Evolutionary conservation across 1,140 invertebrate species (phyloP).

Genomic region (Luehdorfia chinensis): DNA sequence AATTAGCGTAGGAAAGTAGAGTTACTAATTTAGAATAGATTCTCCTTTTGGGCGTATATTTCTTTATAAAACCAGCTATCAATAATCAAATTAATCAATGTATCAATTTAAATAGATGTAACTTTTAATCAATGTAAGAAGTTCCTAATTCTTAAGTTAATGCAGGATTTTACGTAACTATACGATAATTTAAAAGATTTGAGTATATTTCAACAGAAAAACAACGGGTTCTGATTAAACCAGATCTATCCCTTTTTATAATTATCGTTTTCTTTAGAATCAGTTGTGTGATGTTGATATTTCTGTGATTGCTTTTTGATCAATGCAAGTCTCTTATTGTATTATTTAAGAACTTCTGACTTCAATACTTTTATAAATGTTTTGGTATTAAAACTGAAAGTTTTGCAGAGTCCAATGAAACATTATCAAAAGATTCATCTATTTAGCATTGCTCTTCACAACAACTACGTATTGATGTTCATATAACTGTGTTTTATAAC

Average conservation of each 20-base stretch:
- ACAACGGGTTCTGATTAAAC: too few relatives aligned
- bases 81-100: not conserved
- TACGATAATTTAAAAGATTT: too few relatives aligned
- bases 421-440: not conserved
- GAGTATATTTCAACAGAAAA: too few relatives aligned
- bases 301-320: too few relatives aligned
- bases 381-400: conserved; percentile 1
- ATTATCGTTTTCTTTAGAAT: too few relatives aligned
- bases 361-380: not conserved
- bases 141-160: too few relatives aligned
- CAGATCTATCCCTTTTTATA: too few relatives aligned
- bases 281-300: too few relatives aligned
- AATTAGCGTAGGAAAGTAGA: conserved; percentile 37
- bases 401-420: not conserved
- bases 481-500: conserved; percentile 11
- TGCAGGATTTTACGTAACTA: too few relatives aligned
- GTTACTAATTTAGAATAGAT: conserved; percentile 21
- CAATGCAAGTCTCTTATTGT: too few relatives aligned
- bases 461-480: conserved; percentile 10
- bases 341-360: not conserved
- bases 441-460: conserved; percentile 8
- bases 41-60: not conserved
- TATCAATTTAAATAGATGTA: not conserved
- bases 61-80: not conserved
- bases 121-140: too few relatives aligned